Base-by-base conservation (phyloP, 2,888 invertebrate genomes). In the Yponomeuta malinellus region DNA sequence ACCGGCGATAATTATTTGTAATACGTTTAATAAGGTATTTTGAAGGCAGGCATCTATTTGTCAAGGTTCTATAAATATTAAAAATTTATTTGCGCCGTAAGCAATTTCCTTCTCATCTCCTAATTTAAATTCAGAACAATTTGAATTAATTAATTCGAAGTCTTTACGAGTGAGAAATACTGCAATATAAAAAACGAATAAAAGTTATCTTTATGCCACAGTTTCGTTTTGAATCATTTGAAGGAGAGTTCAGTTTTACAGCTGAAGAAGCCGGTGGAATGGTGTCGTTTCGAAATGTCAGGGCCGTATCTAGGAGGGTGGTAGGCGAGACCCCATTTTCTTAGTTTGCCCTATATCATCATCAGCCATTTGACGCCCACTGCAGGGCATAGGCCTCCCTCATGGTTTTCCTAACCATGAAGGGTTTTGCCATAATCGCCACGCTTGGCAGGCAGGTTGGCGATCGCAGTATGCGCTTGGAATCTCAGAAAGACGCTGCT, bases 201-300 rank as follows among this genome's bases (percentile, higher is more conserved):
- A 65, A 65, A 65, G 29, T 65, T 65, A 65, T 65, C 65, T 65
- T 65, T 65, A 65, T 29, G 65, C 65, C 65, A 29, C 31, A 59
- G 52, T 29, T 65, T 65, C 65, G 29, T 65, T 65, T 31, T 65
- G 65, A 65, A 65, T 65, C 29, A 65, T 65, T 29, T 65, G 33
- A 29, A 29, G 29, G 29, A 65, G 33, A 29, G 65, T 65, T 65
- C 9, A 31, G 31, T 65, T 65, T 65, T 65, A 65, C 65, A 65
- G 65, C 65, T 33, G 12, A 65, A 65, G 33, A 65, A 59, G 52
- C 15, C 52, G 65, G 65, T 12, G 65, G 12, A 31, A 65, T 65
- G 65, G 31, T 33, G 65, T 65, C 65, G 65, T 65, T 65, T 43
- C 52, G 15, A 3, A 8, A 12, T 12, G 15, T 8, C 52, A 59